phyloP scores from a whole-genome alignment of 2,113 vertebrate genomes.

The Lasiurus cinereus region DNA sequence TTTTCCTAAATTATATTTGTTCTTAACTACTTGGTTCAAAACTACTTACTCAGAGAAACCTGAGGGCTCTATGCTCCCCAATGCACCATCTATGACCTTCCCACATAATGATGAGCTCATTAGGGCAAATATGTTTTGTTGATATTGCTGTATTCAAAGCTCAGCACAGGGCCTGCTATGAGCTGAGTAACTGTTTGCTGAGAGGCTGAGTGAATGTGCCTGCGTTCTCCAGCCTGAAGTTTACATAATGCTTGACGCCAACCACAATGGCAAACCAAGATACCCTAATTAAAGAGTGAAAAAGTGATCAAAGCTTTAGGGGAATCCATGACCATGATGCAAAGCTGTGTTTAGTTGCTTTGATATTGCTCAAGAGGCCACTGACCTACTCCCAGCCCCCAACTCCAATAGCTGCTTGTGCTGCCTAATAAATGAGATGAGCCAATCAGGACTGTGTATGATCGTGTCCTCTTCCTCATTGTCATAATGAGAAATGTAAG shows the following conservation, averaged over 20 bases:
- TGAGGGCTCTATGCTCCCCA: neutral
- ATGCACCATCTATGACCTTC: neutral
- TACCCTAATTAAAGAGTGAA: conserved; percentile 31
- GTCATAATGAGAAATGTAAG: neutral
- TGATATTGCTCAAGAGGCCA: conserved; percentile 48
- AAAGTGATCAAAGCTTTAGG: conserved; percentile 33
- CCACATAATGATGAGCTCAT: neutral
- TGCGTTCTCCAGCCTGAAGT: neutral
- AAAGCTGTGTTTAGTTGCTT: neutral
- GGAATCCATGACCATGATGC: conserved; percentile 5
- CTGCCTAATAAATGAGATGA: neutral
- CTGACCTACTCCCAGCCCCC: neutral
- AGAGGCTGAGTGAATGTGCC: neutral
- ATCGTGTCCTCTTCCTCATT: neutral
- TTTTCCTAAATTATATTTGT: neutral
- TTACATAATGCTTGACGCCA: neutral
- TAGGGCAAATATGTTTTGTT: neutral
- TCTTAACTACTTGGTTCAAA: conserved; percentile 35
- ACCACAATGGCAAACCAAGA: neutral
- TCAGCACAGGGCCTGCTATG: neutral
- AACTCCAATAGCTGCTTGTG: neutral
- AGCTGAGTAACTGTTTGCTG: neutral
- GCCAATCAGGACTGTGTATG: neutral
- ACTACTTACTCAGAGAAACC: neutral
- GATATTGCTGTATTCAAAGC: conserved; percentile 1